Conservation (phyloP, 2,888 invertebrate species). For the Hirtodrosophila cameraria region DNA sequence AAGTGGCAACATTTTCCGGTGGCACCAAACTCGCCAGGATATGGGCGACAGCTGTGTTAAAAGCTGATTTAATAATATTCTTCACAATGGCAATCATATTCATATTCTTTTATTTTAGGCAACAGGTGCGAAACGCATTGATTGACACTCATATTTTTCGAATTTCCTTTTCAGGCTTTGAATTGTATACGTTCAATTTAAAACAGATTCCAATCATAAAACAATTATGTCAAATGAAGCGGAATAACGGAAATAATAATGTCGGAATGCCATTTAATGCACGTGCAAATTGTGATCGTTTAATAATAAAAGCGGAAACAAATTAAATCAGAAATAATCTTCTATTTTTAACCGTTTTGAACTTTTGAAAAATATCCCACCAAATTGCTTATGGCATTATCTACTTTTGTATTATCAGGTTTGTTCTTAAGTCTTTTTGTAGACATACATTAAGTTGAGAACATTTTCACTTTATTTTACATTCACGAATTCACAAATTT, state of each 20-base stretch:
- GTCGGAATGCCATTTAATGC: neutral
- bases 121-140: constrained; percentile 40
- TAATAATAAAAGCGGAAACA: too few relatives aligned
- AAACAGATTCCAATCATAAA: neutral
- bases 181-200: neutral
- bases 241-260: neutral
- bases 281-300: too few relatives aligned
- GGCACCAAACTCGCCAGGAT: constrained; percentile 40
- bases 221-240: neutral
- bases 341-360: too few relatives aligned
- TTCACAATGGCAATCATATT: constrained; percentile 34
- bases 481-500: too few relatives aligned
- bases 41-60: constrained; percentile 60
- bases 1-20: constrained; percentile 54
- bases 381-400: too few relatives aligned
- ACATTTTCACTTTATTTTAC: too few relatives aligned
- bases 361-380: too few relatives aligned
- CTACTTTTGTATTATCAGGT: too few relatives aligned
- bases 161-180: neutral
- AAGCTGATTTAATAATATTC: constrained; percentile 62
- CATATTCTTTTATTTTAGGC: constrained; percentile 36
- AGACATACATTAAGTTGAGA: too few relatives aligned
- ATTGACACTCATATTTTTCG: neutral
- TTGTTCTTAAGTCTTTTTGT: too few relatives aligned
- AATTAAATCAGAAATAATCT: too few relatives aligned